Evolutionary conservation across 2,113 vertebrate genomes (phyloP).

Genomic region (Melanocharis versteri): DNA sequence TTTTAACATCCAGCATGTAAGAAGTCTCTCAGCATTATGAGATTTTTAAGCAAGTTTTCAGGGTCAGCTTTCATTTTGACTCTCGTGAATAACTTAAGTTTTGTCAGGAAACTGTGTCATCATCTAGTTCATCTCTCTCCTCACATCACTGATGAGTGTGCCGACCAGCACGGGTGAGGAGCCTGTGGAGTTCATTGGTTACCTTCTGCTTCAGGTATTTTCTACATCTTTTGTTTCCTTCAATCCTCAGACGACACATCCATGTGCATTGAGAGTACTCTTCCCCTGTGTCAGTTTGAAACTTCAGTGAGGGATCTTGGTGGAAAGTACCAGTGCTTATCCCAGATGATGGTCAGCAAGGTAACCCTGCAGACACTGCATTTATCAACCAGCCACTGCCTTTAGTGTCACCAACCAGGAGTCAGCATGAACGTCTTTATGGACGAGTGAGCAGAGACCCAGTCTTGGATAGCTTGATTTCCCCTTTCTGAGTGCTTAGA

Average conservation of each 20-base stretch:
- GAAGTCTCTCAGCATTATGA: not conserved
- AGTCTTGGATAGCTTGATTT: not conserved
- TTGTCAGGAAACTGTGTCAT: not conserved
- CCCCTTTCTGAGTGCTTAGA: not conserved
- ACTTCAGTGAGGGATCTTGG: not conserved
- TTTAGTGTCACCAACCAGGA: not conserved
- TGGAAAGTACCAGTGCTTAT: not conserved
- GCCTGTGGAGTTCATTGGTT: not conserved
- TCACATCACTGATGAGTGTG: not conserved
- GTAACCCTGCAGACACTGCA: not conserved
- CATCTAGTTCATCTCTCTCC: not conserved
- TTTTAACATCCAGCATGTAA: not conserved
- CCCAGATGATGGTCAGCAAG: not conserved
- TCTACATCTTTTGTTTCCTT: not conserved
- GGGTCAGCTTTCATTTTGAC: not conserved
- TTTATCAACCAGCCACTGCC: not conserved
- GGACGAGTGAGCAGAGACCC: not conserved
- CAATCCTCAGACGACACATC: not conserved
- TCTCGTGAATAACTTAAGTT: not conserved
- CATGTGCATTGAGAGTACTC: not conserved
- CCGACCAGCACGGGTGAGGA: not conserved
- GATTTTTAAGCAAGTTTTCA: not conserved
- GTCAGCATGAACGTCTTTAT: not conserved
- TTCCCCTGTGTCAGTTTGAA: not conserved
- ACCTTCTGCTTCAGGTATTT: not conserved